phyloP scores from a whole-genome alignment of 2,888 invertebrate species.

The Brachypalpus laphriformis region DNA sequence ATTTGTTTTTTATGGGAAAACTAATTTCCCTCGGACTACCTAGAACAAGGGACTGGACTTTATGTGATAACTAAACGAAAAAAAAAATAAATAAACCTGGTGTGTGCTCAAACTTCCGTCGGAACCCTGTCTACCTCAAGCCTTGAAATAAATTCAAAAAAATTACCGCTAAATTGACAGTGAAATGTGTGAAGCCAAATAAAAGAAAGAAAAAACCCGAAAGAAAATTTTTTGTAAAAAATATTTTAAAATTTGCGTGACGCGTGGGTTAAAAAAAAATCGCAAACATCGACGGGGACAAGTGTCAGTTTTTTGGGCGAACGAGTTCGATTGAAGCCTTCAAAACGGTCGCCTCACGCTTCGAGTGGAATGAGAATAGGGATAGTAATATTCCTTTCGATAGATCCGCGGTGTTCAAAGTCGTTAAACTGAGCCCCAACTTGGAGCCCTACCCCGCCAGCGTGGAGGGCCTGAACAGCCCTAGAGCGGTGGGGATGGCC shows the following conservation, averaged over 20 bases:
- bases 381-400: slow-evolving; percentile 82
- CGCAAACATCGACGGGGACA: slow-evolving; percentile 74
- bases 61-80: slow-evolving; percentile 56
- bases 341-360: slow-evolving; percentile 83
- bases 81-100: neutral
- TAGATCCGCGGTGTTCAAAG: slow-evolving; percentile 82
- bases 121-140: slow-evolving; percentile 70
- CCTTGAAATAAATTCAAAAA: slow-evolving; percentile 6
- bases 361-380: slow-evolving; percentile 83
- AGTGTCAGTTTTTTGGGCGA: slow-evolving; percentile 74
- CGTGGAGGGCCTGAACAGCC: slow-evolving; percentile 84
- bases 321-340: slow-evolving; percentile 78
- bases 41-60: slow-evolving; percentile 58
- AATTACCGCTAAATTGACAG: slow-evolving; percentile 19
- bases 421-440: slow-evolving; percentile 84
- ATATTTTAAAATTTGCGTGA: slow-evolving; percentile 40
- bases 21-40: slow-evolving; percentile 39
- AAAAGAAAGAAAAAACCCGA: slow-evolving; percentile 13
- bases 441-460: slow-evolving; percentile 84
- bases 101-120: slow-evolving; percentile 56
- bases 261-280: slow-evolving; percentile 58
- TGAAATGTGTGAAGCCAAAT: slow-evolving; percentile 53
- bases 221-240: neutral
- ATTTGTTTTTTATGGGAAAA: slow-evolving; percentile 26
- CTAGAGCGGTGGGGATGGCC: slow-evolving; percentile 94